These are phyloP conservation scores for Rhopalosiphum padi DNA, from an alignment of 1,140 invertebrate species.

Conservation along the genomic window DNA sequence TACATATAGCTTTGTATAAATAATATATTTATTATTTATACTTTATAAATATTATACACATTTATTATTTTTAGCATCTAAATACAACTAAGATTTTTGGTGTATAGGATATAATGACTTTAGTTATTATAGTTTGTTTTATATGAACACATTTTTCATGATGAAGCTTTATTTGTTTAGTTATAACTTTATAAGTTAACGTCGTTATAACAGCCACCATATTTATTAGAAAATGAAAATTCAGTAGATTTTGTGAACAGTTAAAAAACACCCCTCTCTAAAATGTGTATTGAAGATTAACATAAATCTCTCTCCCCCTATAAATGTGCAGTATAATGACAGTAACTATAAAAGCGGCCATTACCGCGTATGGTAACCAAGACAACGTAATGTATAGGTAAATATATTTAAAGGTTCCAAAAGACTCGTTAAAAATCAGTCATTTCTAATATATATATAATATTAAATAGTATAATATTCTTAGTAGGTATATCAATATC, in stretches of 20 bases:
- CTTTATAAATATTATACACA: too few relatives aligned
- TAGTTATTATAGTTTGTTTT: background rate
- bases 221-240: background rate
- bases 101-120: too few relatives aligned
- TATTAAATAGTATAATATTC: background rate
- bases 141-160: background rate
- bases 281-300: background rate
- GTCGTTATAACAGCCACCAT: background rate
- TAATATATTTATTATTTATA: too few relatives aligned
- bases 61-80: too few relatives aligned
- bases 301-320: slow-evolving; percentile 1
- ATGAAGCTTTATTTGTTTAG: background rate
- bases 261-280: background rate
- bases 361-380: background rate
- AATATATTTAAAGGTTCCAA: background rate
- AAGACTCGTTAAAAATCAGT: background rate
- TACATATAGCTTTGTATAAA: too few relatives aligned
- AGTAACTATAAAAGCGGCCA: background rate
- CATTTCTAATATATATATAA: background rate
- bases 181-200: background rate
- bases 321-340: background rate
- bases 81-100: too few relatives aligned
- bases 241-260: background rate
- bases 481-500: too few relatives aligned
- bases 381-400: background rate